Evolutionary conservation across 2,888 invertebrate genomes (phyloP).

Genomic region (Prosopocoilus inquinatus): DNA sequence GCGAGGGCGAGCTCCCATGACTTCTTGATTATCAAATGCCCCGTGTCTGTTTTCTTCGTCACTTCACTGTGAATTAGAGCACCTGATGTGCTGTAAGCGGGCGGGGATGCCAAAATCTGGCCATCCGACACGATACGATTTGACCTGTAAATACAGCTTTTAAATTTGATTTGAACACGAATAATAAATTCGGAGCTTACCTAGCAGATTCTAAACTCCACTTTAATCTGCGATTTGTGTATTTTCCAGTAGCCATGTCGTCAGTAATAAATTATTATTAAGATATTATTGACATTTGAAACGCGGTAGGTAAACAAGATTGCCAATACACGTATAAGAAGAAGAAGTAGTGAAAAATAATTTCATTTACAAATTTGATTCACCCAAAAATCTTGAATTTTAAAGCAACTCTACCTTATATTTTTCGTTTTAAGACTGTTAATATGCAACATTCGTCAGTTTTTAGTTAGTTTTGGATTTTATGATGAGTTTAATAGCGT

Average conservation of each 20-base stretch:
- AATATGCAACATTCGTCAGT: too few relatives aligned
- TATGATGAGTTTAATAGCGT: too few relatives aligned
- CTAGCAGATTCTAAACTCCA: conserved; percentile 46
- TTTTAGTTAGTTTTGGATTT: too few relatives aligned
- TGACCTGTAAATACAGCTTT: conserved; percentile 16
- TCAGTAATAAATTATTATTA: background rate
- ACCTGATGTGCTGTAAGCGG: conserved; percentile 77
- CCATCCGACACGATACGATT: conserved; percentile 16
- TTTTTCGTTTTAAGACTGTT: too few relatives aligned
- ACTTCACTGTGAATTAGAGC: conserved; percentile 74
- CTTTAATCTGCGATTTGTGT: conserved; percentile 37
- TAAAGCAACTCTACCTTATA: too few relatives aligned
- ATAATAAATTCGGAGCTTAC: conserved; percentile 29
- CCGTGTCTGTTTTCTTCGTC: conserved; percentile 78
- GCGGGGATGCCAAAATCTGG: conserved; percentile 62
- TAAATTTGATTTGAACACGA: background rate
- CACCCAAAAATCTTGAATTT: too few relatives aligned
- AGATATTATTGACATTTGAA: too few relatives aligned
- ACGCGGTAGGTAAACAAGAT: too few relatives aligned
- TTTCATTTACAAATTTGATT: too few relatives aligned
- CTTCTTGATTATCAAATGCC: conserved; percentile 85
- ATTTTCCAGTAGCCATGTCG: conserved; percentile 4
- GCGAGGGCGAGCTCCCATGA: conserved; percentile 96
- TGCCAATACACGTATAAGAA: too few relatives aligned
- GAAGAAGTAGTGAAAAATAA: too few relatives aligned